Percentiles rank a stretch among this genome's conserved stretches.
phyloP scores from a whole-genome alignment of 1,140 invertebrate species.

The Lanistes nyassanus region DNA sequence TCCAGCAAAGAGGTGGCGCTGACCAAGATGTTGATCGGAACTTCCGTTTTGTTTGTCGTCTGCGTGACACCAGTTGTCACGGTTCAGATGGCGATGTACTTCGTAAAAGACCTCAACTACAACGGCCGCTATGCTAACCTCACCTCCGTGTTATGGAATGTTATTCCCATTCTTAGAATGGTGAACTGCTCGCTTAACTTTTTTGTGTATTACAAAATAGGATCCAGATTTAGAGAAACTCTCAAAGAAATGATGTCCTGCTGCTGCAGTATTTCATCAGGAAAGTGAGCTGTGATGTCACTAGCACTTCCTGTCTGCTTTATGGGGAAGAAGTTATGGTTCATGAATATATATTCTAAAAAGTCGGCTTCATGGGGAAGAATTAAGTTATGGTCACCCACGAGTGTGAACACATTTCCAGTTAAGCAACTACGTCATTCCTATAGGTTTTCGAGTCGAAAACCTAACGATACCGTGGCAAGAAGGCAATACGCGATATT shows the following conservation, averaged over 20 bases:
- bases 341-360: too few species aligned
- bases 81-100: constrained; percentile 19
- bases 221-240: constrained; percentile 17
- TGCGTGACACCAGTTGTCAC: constrained; percentile 12
- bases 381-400: too few species aligned
- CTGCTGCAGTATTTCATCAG: too few species aligned
- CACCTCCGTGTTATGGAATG: constrained; percentile 17
- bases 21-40: constrained; percentile 22
- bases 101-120: constrained; percentile 23
- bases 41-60: constrained; percentile 20
- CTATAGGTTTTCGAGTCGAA: too few species aligned
- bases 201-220: constrained; percentile 21
- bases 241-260: background rate
- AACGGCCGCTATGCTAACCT: constrained; percentile 24
- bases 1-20: constrained; percentile 13
- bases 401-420: too few species aligned
- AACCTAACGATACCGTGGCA: too few species aligned
- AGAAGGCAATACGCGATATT: too few species aligned
- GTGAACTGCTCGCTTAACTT: constrained; percentile 25
- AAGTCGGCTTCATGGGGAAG: too few species aligned
- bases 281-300: too few species aligned
- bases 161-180: constrained; percentile 2
- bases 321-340: too few species aligned
- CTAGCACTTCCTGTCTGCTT: too few species aligned
- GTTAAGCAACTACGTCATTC: too few species aligned